Base-by-base conservation (phyloP, 2,113 vertebrate species). In the Mormyrus lacerda region DNA sequence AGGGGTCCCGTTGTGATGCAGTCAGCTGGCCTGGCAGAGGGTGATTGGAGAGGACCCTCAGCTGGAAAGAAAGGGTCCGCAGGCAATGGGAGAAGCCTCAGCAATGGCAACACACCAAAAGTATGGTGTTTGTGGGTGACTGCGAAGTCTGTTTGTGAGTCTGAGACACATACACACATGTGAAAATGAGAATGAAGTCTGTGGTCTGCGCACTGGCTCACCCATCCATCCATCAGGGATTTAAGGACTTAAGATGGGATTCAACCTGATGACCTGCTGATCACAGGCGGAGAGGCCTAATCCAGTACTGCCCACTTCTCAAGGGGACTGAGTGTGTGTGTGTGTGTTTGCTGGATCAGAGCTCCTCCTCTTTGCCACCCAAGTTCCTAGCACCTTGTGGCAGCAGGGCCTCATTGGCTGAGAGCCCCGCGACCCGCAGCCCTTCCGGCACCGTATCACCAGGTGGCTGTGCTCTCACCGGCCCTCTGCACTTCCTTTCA, bases 401-500 rank as follows among this genome's bases (percentile, higher is more conserved):
- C 55, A 58, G 55, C 21, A 61, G 8, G 55, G 2, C 55, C 24
- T n/a, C 55, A 3, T 61, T 61, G 55, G 7, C 55, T 58, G 55
- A 24, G 55, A 24, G 6, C 21, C 55, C 55, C 15, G 11, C 11
- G 5, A 5, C 35, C 27, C 1, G 11, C 35, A 9, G 31, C 69
- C 35, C 39, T 47, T 83, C 39, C 39, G 0, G 17, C 2, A 1
- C 42, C 79, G 45, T 31, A 19, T 6, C 42, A 24, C 11, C 3
- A 35, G 15, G 35, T 35, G 24, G 50, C n/a, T 85, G 21, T 17
- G 61, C 27, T 69, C 61, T 61, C 8, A 86, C 11, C 24, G 5
- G 31, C 35, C 35, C 11, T 44, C 11, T 89, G 84, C 27, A 0
- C 90, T 44, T 83, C 1, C 88, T 84, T 89, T 11, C 91, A 97